A percentile compares a stretch with the other conserved stretches of the same genome.
These are phyloP conservation scores for Polymixis flavicincta DNA, from an alignment of 2,888 invertebrate species.

Conservation along the genomic window DNA sequence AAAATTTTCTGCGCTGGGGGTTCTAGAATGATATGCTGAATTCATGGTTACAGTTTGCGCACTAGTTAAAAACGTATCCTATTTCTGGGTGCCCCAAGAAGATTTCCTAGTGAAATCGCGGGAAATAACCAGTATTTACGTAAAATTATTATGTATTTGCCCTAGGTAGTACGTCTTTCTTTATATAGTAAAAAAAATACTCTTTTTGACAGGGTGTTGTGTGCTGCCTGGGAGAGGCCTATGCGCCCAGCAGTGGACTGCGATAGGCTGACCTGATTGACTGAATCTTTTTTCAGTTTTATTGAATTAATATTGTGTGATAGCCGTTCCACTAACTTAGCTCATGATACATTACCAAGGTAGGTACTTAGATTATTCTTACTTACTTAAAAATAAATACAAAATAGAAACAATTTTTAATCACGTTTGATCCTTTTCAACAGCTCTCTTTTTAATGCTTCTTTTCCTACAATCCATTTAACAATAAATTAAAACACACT, in stretches of 20 bases:
- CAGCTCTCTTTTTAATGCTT: background rate
- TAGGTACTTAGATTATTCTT: background rate
- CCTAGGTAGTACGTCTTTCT: too few relatives aligned
- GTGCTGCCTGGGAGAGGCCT: too few relatives aligned
- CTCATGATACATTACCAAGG: background rate
- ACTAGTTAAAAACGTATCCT: too few relatives aligned
- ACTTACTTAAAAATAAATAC: background rate
- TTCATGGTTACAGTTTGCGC: too few relatives aligned
- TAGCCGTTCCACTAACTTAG: background rate
- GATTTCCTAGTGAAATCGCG: background rate
- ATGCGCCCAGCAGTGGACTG: too few relatives aligned
- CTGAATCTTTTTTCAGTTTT: background rate
- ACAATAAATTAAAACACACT: conserved; percentile 40
- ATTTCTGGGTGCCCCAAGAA: background rate
- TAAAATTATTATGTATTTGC: background rate
- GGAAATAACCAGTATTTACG: background rate
- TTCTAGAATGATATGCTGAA: too few relatives aligned
- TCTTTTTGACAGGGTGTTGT: too few relatives aligned
- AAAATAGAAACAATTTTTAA: background rate
- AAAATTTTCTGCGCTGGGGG: too few relatives aligned
- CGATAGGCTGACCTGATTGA: too few relatives aligned
- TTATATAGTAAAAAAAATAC: too few relatives aligned
- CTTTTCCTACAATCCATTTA: conserved; percentile 14
- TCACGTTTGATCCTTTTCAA: background rate
- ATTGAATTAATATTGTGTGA: background rate